These are phyloP conservation scores for Phrynosoma platyrhinos DNA, from an alignment of 2,113 vertebrate species.

Conservation along the genomic window DNA sequence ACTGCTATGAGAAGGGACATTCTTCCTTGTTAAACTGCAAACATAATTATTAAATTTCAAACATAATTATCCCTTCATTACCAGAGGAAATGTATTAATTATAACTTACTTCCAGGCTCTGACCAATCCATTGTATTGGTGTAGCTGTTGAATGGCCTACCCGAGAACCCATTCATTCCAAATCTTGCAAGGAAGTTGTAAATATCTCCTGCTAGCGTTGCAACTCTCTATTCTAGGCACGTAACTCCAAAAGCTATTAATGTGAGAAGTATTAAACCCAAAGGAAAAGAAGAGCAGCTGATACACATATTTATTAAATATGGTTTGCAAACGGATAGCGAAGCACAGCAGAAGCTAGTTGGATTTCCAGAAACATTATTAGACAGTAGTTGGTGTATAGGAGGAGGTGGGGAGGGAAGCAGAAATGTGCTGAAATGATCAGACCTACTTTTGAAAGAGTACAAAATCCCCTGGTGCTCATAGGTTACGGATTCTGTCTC, in stretches of 20 bases:
- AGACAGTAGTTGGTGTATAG: conserved; percentile 38
- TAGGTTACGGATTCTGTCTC: conserved; percentile 25
- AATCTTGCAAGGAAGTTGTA: neutral
- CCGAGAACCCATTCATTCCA: neutral
- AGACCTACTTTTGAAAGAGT: conserved; percentile 46
- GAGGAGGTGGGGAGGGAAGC: neutral
- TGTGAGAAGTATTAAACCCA: conserved; percentile 50
- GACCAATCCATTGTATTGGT: neutral
- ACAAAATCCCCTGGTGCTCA: neutral
- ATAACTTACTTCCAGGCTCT: neutral
- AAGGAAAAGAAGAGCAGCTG: conserved; percentile 53
- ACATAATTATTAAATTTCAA: too few relatives aligned
- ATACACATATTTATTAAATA: conserved; percentile 63
- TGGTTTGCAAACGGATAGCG: conserved; percentile 47
- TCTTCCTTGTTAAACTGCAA: too few relatives aligned
- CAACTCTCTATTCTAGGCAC: conserved; percentile 12
- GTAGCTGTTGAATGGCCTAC: neutral
- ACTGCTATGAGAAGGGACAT: too few relatives aligned
- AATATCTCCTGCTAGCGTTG: conserved; percentile 24
- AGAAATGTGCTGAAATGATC: conserved; percentile 60
- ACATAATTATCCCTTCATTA: too few relatives aligned
- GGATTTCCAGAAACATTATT: conserved; percentile 61
- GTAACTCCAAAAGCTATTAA: conserved; percentile 54
- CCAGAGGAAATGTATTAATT: too few relatives aligned
- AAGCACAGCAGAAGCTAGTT: conserved; percentile 30